Evolutionary conservation across 2,888 invertebrate species (phyloP), one percentile per base, ranked within the genome.

Genomic region (Esperia sulphurella): DNA sequence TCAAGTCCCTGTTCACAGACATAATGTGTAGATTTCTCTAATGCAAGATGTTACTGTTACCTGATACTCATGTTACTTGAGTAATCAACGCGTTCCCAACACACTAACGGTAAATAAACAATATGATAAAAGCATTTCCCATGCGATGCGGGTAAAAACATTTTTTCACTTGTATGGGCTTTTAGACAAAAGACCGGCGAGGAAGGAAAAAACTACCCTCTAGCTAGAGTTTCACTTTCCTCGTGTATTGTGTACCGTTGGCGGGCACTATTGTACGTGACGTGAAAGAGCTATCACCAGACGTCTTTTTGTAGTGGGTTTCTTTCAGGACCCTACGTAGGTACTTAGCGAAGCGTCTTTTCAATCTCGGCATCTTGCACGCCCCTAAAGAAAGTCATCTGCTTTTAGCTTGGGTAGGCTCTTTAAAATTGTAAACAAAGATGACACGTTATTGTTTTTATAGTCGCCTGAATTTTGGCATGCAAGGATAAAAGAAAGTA

Each of bases 171-270:
- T 58, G 64, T 56, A 58, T 57, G 61, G 61, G 68, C 68, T 68
- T 61, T 53, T 62, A 59, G 76, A 56, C 76, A 74, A 79, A 73
- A 72, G 68, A 58, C 61, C 49, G 59, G 63, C 58, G 54, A 55
- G 54, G 54, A 57, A 68, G 68, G 71, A 75, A 79, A 79, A 77
- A 77, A 68, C 55, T 5, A 60, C 66, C 65, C 47, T 30, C 21
- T 21, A n/a, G n/a, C 42, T 21, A 57, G 56, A 74, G 78, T 83
- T 79, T 81, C 79, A 79, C 82, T 80, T 80, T 80, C 68, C 68
- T 68, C 58, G 47, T 52, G 58, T 68, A 71, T 74, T 78, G 71
- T 78, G 66, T 62, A 54, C 59, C 50, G 61, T 71, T 21, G 71
- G 60, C 50, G 62, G 70, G 71, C 57, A 52, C 58, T 68, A 74